Base-by-base conservation (phyloP, 2,888 invertebrate species). In the Aphodius granarius region DNA sequence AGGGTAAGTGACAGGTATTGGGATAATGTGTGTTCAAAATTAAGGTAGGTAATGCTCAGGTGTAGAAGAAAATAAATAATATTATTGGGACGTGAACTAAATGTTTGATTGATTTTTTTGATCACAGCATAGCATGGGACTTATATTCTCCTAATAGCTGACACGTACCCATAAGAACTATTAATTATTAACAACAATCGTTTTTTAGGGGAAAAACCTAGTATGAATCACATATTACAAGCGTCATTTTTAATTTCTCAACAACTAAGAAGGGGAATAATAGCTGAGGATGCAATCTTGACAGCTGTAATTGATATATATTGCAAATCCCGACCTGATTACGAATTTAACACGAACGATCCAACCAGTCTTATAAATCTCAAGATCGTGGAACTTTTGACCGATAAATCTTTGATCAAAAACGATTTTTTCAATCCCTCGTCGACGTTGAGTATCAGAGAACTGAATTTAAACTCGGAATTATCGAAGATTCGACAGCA, bases 261-360 rank as follows among this genome's bases (percentile, higher is more conserved):
- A 84, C 92, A 93, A 85, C 83, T 92, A 64, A 86, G 89, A 2
- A 88, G 92, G 71, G 94, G 93, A 0, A 89, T 91, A 72, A 84
- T 89, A 0, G 83, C 88, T n/a, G 81, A 84, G 13, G 86, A 87
- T n/a, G 91, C 94, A 0, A 86, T 94, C 76, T 80, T 86, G 2
- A 89, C 89, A 72, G 89, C 91, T 76, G 91, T 91, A 79, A 85
- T 90, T 0, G 93, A 94, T 83, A 91, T 94, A 15, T 94, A 94
- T 82, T 89, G 83, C 79, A 76, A 74, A 72, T 43, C 74, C 15
- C 62, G 74, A n/a, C 72, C 76, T 3, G 72, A 74, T 16, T 74
- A 70, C 66, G 76, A 86, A 74, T 87, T 87, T 79, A 82, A 83
- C 65, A 83, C 82, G 13, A 88, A 85, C 76, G 85, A 87, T 65